Percentiles rank a stretch among this genome's conserved stretches.
These are phyloP conservation scores for Drosophila rellima DNA, from an alignment of 2,888 invertebrate species.

Conservation along the genomic window DNA sequence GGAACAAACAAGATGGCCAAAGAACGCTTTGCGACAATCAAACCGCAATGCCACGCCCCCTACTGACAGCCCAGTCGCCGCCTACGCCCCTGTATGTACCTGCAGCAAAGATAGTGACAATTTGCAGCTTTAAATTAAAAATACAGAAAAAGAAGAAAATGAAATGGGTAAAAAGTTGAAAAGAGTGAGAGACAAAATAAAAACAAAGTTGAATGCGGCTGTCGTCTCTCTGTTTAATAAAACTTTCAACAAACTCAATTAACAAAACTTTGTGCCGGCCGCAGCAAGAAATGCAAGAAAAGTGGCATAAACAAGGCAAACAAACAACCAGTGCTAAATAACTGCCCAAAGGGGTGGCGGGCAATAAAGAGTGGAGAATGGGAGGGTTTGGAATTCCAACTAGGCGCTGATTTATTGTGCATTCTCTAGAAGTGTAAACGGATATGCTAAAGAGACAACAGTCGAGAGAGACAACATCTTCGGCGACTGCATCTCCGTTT, in stretches of 20 bases:
- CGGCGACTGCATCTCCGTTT: conserved; percentile 13
- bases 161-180: conserved; percentile 9
- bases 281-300: conserved; percentile 80
- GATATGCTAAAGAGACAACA: conserved; percentile 66
- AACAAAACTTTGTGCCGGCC: conserved; percentile 78
- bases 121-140: conserved; percentile 47
- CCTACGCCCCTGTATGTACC: conserved; percentile 23
- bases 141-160: conserved; percentile 18
- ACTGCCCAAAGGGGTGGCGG: conserved; percentile 14
- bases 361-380: not conserved
- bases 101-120: conserved; percentile 26
- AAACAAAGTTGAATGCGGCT: conserved; percentile 70
- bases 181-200: conserved; percentile 20
- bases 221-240: conserved; percentile 74
- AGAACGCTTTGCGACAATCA: conserved; percentile 41
- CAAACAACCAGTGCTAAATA: conserved; percentile 64
- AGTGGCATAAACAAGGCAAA: conserved; percentile 82
- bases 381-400: conserved; percentile 50
- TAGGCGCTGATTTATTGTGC: conserved; percentile 80
- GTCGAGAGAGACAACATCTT: conserved; percentile 7
- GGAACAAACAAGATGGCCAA: conserved; percentile 30
- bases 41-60: conserved; percentile 41
- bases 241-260: conserved; percentile 82
- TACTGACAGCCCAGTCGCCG: conserved; percentile 2
- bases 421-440: conserved; percentile 73